These are phyloP conservation scores for Phrynocephalus forsythii DNA, from an alignment of 2,797 vertebrate species.

Conservation along the genomic window DNA sequence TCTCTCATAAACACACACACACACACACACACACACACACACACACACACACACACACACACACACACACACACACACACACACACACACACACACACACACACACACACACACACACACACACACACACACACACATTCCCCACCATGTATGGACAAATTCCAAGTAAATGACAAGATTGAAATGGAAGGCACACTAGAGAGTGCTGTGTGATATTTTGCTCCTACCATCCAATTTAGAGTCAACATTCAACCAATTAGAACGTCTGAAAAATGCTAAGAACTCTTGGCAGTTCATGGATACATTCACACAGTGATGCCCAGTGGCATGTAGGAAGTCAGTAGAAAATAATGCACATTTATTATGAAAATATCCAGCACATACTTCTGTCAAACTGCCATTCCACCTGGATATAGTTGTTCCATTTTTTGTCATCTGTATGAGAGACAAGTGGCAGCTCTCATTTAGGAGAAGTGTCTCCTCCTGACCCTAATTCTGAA, in stretches of 20 bases:
- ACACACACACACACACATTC: no score
- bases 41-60: no score
- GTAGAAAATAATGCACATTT: constrained; percentile 7
- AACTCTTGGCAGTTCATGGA: not conserved
- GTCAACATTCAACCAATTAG: not conserved
- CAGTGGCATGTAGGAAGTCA: not conserved
- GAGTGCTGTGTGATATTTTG: not conserved
- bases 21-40: no score
- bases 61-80: no score
- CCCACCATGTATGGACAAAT: no score
- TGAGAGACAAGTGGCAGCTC: not conserved
- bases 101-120: no score
- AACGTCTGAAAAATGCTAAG: not conserved
- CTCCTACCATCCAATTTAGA: not conserved
- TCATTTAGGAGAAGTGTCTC: constrained; percentile 8
- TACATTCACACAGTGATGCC: not conserved
- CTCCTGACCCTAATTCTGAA: constrained; percentile 5
- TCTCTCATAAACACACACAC: no score
- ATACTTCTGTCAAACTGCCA: not conserved
- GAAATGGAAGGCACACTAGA: no score
- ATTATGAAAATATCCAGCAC: not conserved
- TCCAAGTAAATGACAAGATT: no score
- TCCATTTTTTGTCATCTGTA: constrained; percentile 9
- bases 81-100: no score
- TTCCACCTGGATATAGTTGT: constrained; percentile 1